Evolutionary conservation across 2,113 vertebrate species (phyloP).

Genomic region (Heptranchias perlo): DNA sequence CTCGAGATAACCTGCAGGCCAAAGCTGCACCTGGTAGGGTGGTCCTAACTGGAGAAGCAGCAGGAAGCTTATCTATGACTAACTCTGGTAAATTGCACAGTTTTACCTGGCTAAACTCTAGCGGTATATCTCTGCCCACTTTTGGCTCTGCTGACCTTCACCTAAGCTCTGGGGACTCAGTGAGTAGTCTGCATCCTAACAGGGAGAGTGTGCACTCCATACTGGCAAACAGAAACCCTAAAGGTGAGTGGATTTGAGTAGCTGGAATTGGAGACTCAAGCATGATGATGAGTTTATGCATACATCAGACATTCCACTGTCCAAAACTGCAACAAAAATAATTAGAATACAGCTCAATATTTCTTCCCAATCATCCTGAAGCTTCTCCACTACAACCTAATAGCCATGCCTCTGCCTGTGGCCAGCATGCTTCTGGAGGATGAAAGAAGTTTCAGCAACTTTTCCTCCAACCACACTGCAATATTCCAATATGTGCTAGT

Average conservation of each 20-base stretch:
- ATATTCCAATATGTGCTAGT: neutral
- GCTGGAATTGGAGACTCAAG: neutral
- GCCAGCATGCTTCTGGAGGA: neutral
- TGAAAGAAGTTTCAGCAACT: neutral
- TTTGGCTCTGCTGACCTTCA: neutral
- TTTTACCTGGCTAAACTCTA: neutral
- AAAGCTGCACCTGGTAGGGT: neutral
- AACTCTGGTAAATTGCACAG: neutral
- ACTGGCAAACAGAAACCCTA: too few species aligned
- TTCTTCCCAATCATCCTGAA: neutral
- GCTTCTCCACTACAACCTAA: neutral
- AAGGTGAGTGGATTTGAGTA: too few species aligned
- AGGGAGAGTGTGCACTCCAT: neutral
- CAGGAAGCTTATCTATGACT: neutral
- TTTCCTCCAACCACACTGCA: neutral
- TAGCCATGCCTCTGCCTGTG: neutral
- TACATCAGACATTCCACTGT: neutral
- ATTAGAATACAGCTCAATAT: neutral
- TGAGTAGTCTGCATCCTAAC: neutral
- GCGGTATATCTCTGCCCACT: neutral
- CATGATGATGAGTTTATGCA: neutral
- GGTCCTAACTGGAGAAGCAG: neutral
- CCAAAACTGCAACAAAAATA: neutral
- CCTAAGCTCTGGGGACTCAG: neutral
- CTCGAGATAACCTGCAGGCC: too few species aligned